These are phyloP conservation scores for Plecturocebus donacophilus DNA, from an alignment of 2,113 vertebrate genomes.

Conservation along the genomic window DNA sequence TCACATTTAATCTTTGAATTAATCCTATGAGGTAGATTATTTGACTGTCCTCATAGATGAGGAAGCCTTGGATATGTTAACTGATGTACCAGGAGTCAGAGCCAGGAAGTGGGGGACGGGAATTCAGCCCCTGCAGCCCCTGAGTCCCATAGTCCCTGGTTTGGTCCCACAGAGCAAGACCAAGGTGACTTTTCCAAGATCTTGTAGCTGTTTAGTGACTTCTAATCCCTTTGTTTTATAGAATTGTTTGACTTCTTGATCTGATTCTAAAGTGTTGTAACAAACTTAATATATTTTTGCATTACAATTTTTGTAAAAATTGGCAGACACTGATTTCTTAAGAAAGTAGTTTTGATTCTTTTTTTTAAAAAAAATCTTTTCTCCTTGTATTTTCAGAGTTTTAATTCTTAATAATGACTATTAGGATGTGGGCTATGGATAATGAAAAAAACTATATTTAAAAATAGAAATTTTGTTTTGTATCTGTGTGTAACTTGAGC, in stretches of 20 bases:
- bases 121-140: too few species aligned
- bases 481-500: neutral
- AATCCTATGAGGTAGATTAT: neutral
- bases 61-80: neutral
- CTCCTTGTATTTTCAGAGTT: too few species aligned
- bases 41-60: neutral
- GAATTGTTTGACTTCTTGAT: neutral
- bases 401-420: neutral
- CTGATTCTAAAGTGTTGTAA: neutral
- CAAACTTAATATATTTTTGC: slow-evolving; percentile 15
- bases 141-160: rapidly evolving
- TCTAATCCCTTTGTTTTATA: neutral
- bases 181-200: neutral
- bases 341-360: neutral
- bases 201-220: neutral
- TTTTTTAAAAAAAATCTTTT: neutral
- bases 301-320: neutral
- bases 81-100: neutral
- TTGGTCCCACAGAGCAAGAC: neutral
- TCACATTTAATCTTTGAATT: neutral
- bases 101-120: too few species aligned
- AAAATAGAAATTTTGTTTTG: neutral
- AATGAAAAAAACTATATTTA: slow-evolving; percentile 28
- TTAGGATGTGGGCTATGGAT: neutral
- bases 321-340: slow-evolving; percentile 1